Evolutionary conservation across 2,888 invertebrate genomes (phyloP).

Genomic region (Harmothoe impar): DNA sequence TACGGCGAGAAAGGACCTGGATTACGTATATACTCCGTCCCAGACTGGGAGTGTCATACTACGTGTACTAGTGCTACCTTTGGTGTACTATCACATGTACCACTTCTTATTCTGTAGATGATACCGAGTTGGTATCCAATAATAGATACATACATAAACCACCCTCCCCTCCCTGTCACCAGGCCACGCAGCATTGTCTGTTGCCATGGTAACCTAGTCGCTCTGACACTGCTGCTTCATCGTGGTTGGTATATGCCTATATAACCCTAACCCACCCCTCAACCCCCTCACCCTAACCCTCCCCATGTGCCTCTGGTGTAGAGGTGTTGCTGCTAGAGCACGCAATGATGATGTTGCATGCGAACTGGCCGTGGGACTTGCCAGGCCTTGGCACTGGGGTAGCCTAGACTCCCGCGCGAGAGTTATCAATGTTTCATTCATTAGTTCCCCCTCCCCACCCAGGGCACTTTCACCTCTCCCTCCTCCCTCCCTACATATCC

Average conservation of each 20-base stretch:
- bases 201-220: conserved; percentile 40
- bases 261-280: neutral
- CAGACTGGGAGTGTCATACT: too few species aligned
- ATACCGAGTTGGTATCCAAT: neutral
- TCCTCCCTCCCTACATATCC: neutral
- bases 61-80: too few species aligned
- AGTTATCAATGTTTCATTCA: conserved; percentile 46
- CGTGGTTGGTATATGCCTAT: neutral
- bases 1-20: too few species aligned
- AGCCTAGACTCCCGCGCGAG: conserved; percentile 28
- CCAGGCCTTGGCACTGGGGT: neutral
- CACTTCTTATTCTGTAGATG: neutral
- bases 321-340: conserved; percentile 25
- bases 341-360: conserved; percentile 40
- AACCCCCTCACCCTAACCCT: neutral
- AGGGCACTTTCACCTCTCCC: neutral
- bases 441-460: neutral
- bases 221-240: too few species aligned
- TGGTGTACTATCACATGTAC: neutral
- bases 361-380: conserved; percentile 48
- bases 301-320: neutral
- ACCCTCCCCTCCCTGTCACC: neutral
- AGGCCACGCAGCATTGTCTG: neutral
- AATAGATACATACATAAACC: neutral
- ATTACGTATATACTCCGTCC: too few species aligned